Evolutionary conservation across 2,797 vertebrate species (phyloP).

Genomic region (Chlorospingus flavigularis): DNA sequence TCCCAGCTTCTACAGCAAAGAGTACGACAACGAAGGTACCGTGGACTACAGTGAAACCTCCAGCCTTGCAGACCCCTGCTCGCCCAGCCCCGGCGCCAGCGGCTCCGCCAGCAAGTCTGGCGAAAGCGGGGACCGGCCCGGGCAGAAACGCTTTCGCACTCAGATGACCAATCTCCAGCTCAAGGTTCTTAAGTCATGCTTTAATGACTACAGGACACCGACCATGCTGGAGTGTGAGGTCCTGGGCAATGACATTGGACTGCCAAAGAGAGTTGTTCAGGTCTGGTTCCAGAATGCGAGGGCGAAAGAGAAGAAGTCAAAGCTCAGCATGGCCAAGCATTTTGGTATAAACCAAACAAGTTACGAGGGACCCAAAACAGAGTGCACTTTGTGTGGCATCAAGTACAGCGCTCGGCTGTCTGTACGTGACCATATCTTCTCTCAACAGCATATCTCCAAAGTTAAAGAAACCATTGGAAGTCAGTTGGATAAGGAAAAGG

Average conservation of each 20-base stretch:
- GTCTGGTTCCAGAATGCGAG: slow-evolving; percentile 99
- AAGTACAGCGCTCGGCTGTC: slow-evolving; percentile 98
- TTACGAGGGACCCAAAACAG: slow-evolving; percentile 97
- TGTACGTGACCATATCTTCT: slow-evolving; percentile 99
- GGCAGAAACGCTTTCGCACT: slow-evolving; percentile 98
- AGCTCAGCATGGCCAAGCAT: slow-evolving; percentile 99
- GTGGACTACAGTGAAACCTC: slow-evolving; percentile 99
- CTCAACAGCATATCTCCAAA: slow-evolving; percentile 98
- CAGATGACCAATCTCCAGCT: slow-evolving; percentile 99
- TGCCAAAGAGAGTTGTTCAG: slow-evolving; percentile 99
- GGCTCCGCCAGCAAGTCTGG: slow-evolving; percentile 89
- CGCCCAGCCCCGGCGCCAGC: slow-evolving; percentile 92
- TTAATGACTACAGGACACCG: slow-evolving; percentile 98
- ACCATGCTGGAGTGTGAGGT: slow-evolving; percentile 99
- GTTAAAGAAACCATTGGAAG: slow-evolving; percentile 99
- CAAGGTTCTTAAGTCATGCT: slow-evolving; percentile 98
- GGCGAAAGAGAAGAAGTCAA: slow-evolving; percentile 99
- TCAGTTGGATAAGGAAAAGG: slow-evolving; percentile 99
- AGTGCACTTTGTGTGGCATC: slow-evolving; percentile 98
- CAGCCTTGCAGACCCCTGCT: slow-evolving; percentile 96
- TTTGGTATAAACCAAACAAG: slow-evolving; percentile 99
- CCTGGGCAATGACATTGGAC: slow-evolving; percentile 98
- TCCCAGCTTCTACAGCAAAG: slow-evolving; percentile 95
- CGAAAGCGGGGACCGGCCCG: slow-evolving; percentile 92
- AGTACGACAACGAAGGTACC: slow-evolving; percentile 95